Base-by-base conservation (phyloP, 2,113 vertebrate genomes). In the Gasterosteus nipponicus region DNA sequence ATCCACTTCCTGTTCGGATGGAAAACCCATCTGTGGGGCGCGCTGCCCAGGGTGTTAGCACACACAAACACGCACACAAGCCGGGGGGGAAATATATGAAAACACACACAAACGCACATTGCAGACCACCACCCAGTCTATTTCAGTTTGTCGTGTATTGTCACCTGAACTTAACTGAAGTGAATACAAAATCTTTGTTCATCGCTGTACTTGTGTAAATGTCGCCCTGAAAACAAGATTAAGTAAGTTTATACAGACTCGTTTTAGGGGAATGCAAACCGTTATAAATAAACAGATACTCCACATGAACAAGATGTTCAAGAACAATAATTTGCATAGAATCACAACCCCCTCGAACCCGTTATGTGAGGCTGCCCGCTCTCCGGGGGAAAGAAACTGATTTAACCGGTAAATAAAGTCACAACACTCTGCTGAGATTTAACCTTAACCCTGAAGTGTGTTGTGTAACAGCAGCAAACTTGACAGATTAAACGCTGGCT, bases 1-100 rank as follows among this genome's bases (percentile, higher is more conserved):
- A 95, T 95, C 92, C 92, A 95, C 95, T 97, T 97, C 96, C 96
- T 96, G 95, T 91, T 94, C 89, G 87, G 89, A 95, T 93, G 75
- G 93, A 94, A 96, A 95, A 95, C 95, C 95, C 92, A 95, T 96
- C 95, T 96, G 94, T 80, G 85, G 82, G 70, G 84, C 49, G 1
- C 83, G 72, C 93, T 94, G 92, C 70, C 82, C 91, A 84, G 90
- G 89, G 86, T 91, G 93, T 89, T 81, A 75, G 81, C 94, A 94
- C 94, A 46, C 71, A 74, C 60, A 44, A 62, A 83, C 73, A 83
- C 82, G 14, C 64, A 68, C 73, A 68, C 75, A 66, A 31, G 58
- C 68, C 47, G 51, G 38, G 64, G 59, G 56, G 35, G 61, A 83
- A 77, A 83, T 77, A 78, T 78, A 85, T 81, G 77, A 53, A 42